phyloP scores from a whole-genome alignment of 2,888 invertebrate genomes.

The Atrina japonica region DNA sequence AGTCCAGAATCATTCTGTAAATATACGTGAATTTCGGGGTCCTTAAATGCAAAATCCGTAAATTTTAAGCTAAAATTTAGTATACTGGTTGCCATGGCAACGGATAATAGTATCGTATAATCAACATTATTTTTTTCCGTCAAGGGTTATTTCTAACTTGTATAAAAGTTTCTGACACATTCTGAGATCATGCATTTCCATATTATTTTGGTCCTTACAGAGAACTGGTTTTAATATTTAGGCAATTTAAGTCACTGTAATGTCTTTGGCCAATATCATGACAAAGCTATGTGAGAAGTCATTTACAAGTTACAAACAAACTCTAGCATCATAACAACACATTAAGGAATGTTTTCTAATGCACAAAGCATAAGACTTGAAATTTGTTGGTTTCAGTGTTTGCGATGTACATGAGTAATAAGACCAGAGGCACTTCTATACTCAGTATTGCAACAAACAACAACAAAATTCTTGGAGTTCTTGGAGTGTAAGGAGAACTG shows the following conservation, averaged over 20 bases:
- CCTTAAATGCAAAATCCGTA: too few species aligned
- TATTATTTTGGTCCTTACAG: slow-evolving; percentile 7
- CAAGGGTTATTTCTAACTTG: slow-evolving; percentile 6
- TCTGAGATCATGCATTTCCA: slow-evolving; percentile 5
- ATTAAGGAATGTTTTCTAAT: too few species aligned
- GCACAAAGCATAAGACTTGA: too few species aligned
- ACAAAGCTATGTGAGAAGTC: slow-evolving; percentile 21
- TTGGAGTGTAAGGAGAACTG: slow-evolving; percentile 13
- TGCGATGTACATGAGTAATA: not conserved
- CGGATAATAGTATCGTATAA: slow-evolving; percentile 7
- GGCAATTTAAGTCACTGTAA: slow-evolving; percentile 21
- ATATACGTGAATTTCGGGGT: too few species aligned
- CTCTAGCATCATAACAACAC: slow-evolving; percentile 18
- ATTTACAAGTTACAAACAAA: slow-evolving; percentile 18
- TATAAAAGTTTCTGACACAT: slow-evolving; percentile 4
- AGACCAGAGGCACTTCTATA: slow-evolving; percentile 7
- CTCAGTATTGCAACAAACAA: slow-evolving; percentile 7
- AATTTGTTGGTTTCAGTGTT: too few species aligned
- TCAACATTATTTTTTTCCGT: slow-evolving; percentile 4
- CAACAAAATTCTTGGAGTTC: slow-evolving; percentile 7
- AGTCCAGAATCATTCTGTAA: too few species aligned
- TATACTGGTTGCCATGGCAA: slow-evolving; percentile 7
- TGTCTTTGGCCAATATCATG: slow-evolving; percentile 11
- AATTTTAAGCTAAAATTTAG: slow-evolving; percentile 2
- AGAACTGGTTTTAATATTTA: slow-evolving; percentile 12